Evolutionary conservation across 2,797 vertebrate species (phyloP).

Genomic region (Eulemur rubriventer): DNA sequence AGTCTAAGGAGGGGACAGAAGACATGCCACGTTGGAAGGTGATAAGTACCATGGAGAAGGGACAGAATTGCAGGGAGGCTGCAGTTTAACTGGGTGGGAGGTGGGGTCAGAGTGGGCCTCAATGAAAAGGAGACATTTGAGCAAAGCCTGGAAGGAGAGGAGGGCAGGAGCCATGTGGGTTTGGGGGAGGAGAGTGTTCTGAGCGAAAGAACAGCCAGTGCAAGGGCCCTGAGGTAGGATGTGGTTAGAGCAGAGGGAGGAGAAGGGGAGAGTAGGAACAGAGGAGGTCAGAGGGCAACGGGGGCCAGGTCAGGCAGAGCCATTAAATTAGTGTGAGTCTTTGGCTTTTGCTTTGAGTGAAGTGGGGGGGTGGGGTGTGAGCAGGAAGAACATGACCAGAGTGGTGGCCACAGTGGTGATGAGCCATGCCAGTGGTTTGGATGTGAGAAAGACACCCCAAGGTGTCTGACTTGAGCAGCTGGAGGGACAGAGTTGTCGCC

Average conservation of each 20-base stretch:
- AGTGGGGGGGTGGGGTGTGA: not conserved
- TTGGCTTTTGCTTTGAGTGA: not conserved
- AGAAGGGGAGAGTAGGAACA: not conserved
- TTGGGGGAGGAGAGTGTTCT: not conserved
- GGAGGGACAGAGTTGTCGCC: not conserved
- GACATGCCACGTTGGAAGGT: not conserved
- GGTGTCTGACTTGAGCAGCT: not conserved
- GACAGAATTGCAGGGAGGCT: not conserved
- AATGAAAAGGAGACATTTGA: not conserved
- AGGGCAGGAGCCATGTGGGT: not conserved
- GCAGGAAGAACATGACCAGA: not conserved
- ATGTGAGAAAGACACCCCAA: not conserved
- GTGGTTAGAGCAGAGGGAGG: not conserved
- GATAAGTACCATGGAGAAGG: not conserved
- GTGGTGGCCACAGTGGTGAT: not conserved
- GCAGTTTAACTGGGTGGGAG: not conserved
- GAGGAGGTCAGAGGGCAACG: not conserved
- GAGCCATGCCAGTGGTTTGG: not conserved
- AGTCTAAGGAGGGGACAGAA: not conserved
- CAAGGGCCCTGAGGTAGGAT: not conserved
- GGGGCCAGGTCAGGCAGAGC: not conserved
- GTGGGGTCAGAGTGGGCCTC: not conserved
- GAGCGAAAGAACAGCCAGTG: not conserved
- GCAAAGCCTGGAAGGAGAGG: not conserved
- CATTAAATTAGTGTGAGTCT: not conserved